A percentile compares a stretch with the other conserved stretches of the same genome.
phyloP scores from a whole-genome alignment of 2,888 invertebrate species.

The Pilophorus perplexus region DNA sequence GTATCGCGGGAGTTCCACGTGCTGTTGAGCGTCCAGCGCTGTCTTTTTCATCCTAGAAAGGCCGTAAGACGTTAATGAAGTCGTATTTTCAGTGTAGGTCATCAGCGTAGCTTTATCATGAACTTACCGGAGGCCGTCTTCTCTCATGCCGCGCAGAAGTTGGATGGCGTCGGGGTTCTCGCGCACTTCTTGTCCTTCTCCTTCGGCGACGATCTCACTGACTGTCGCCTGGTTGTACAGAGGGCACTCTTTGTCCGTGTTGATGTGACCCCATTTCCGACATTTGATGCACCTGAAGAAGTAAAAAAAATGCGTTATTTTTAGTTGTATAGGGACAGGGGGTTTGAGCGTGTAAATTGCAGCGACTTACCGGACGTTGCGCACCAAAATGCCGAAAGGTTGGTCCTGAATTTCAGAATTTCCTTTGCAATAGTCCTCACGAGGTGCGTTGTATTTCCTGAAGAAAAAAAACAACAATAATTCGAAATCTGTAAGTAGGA shows the following conservation, averaged over 20 bases:
- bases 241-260: conserved; percentile 96
- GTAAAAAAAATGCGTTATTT: no score
- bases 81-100: no score
- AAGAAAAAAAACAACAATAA: no score
- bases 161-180: conserved; percentile 60
- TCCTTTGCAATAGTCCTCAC: conserved; percentile 67
- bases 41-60: conserved; percentile 68
- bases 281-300: conserved; percentile 99
- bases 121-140: conserved; percentile 69
- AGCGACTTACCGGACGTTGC: no score
- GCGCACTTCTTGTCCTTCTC: conserved; percentile 49
- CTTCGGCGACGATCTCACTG: conserved; percentile 61
- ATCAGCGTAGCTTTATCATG: no score
- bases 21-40: conserved; percentile 55
- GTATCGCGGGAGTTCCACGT: conserved; percentile 51
- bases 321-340: no score
- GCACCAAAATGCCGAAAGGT: conserved; percentile 95
- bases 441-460: conserved; percentile 96
- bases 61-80: no score
- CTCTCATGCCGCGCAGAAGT: conserved; percentile 85
- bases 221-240: conserved; percentile 76
- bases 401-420: conserved; percentile 97
- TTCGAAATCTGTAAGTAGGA: no score
- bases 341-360: no score
- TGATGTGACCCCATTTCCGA: conserved; percentile 99